Base-by-base conservation (phyloP, 2,797 vertebrate genomes). In the Sitta carolinensis region DNA sequence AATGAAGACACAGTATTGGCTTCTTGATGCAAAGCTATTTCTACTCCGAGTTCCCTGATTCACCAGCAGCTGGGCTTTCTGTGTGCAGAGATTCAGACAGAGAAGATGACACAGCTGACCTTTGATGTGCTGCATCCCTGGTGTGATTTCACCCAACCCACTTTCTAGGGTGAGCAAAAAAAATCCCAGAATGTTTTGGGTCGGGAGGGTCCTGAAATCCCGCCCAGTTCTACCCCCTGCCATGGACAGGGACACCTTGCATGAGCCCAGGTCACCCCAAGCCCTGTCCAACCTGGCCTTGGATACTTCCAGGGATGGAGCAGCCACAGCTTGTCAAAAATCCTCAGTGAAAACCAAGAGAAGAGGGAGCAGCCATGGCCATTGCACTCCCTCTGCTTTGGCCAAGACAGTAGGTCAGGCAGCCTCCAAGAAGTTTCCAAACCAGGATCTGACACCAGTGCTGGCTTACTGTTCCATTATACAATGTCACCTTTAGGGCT, bases 1-100 rank as follows among this genome's bases (percentile, higher is more conserved):
- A 0, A 10, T 25, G 52, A 63, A 90, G 89, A 75, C 20, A 79
- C 18, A 50, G 13, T 8, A 32, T 50, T 4, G 4, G 8, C 43
- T 52, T 87, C 48, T 78, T 2, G 0, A 32, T 59, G n/a, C 55
- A 34, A 68, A 79, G 50, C n/a, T 59, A 14, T 83, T 96, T 94
- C 54, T 77, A 57, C 66, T 47, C 23, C 66, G 69, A 92, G 5
- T 77, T 96, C 96, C 92, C 77, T 87, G 69, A 87, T 81, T 59
- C 40, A 57, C 16, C 91, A 83, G 48, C 79, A 78, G n/a, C 38
- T 81, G 48, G 40, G 29, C 13, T 78, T 83, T 76, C 48, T 82
- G 69, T 36, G 54, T 74, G 38, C n/a, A 86, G 34, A 42, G n/a
- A 74, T 70, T 45, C 70, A 48, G 55, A 59, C 42, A 18, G 18